Evolutionary conservation across 2,888 invertebrate species (phyloP), one percentile per base, ranked within the genome.

Genomic region (Rhodophaea formosa): DNA sequence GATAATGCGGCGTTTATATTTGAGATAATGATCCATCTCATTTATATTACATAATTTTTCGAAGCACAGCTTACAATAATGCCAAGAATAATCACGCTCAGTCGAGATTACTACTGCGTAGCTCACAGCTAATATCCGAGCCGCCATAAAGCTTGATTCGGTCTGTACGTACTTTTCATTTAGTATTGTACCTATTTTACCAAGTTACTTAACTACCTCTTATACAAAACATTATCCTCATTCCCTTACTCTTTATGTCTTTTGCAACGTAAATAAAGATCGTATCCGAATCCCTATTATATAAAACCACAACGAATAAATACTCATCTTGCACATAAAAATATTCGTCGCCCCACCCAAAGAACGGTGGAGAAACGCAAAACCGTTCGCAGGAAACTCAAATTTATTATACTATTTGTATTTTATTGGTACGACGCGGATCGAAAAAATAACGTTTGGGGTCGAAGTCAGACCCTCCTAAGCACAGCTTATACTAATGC

Each of bases 341-440:
- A n/a, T 39, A n/a, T n/a, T 39, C 12, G 8, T 39, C 39, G n/a
- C 12, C n/a, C 39, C 12, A 39, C 5, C 23, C 23, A 23, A 39
- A n/a, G 39, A 39, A 12, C 3, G 12, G n/a, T 7, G 2, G 35
- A 8, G 39, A 39, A 35, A 35, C 35, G 35, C 35, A 10, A 10
- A 35, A 39, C 10, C n/a, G n/a, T 3, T 39, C 12, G 39, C 5
- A 39, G 1, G 3, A 39, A 5, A n/a, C 12, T 12, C 10, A 12
- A 39, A 39, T 39, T 39, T 39, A 39, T n/a, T 10, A n/a, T 17
- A 58, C 54, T 56, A 35, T 45, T 52, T 52, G 42, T 59, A 52
- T 59, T 43, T 59, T 52, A 52, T 30, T 43, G 52, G 29, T 3
- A 7, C 14, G 17, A 15, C 7, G 12, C 16, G 23, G 8, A 17